Percentiles rank a stretch among this genome's conserved stretches.
Evolutionary conservation across 2,113 vertebrate genomes (phyloP).

Genomic region (Cichladusa arquata): DNA sequence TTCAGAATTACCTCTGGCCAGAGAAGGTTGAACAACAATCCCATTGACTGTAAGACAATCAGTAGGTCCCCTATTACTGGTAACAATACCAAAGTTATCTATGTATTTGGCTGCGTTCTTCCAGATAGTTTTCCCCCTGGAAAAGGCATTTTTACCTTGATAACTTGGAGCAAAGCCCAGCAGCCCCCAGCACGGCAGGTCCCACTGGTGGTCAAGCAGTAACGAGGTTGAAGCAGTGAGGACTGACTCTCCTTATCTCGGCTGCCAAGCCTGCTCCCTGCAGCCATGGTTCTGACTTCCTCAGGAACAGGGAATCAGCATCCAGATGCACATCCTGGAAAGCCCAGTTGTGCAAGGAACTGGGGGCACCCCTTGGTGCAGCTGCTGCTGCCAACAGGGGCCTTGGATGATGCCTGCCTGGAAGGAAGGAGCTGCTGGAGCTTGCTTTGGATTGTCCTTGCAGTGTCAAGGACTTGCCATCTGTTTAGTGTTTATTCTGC

Average conservation of each 20-base stretch:
- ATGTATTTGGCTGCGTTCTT: background rate
- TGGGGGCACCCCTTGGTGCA: background rate
- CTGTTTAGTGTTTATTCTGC: background rate
- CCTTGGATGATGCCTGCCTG: background rate
- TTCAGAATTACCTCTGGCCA: background rate
- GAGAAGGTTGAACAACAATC: background rate
- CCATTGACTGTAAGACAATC: background rate
- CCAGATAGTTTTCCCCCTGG: background rate
- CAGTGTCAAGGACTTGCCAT: background rate
- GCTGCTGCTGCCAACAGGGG: too few relatives aligned
- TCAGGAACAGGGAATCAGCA: background rate
- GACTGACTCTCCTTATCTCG: accelerated
- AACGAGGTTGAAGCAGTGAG: background rate
- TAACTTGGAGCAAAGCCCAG: background rate
- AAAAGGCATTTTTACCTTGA: background rate
- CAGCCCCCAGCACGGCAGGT: background rate
- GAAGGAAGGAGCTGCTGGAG: background rate
- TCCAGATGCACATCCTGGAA: accelerated
- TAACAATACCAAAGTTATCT: background rate
- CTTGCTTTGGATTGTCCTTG: background rate
- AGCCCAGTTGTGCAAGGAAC: accelerated
- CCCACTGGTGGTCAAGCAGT: background rate
- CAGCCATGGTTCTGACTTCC: background rate
- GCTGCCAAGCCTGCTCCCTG: background rate
- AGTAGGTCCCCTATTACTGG: background rate